phyloP scores from a whole-genome alignment of 2,797 vertebrate genomes.

The Acropternis orthonyx region DNA sequence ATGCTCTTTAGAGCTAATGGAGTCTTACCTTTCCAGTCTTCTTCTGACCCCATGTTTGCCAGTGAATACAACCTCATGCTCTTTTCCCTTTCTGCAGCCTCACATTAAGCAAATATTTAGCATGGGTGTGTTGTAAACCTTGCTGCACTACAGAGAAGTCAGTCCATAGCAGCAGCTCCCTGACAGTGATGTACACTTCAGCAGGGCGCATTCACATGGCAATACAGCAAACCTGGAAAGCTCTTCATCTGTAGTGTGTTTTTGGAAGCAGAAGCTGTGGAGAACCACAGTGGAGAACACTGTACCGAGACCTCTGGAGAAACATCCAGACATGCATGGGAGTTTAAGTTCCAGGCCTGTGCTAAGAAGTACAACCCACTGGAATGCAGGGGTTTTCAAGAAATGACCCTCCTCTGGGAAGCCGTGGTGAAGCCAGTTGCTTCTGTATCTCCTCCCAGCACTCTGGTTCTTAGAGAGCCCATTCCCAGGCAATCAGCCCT shows the following conservation, averaged over 20 bases:
- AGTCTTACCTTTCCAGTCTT: background rate
- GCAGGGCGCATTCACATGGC: background rate
- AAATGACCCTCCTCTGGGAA: background rate
- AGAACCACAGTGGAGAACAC: background rate
- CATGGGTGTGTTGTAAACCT: background rate
- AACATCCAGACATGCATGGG: fast-evolving
- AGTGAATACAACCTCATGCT: background rate
- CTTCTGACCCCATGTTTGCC: background rate
- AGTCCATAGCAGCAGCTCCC: background rate
- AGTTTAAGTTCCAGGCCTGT: background rate
- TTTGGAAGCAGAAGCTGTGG: background rate
- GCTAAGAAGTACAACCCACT: background rate
- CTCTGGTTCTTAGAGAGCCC: background rate
- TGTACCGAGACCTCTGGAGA: background rate
- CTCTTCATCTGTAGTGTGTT: background rate
- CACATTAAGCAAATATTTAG: constrained; percentile 20
- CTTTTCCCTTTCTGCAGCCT: background rate
- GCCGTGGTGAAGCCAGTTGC: background rate
- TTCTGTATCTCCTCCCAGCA: background rate
- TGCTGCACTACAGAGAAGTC: background rate
- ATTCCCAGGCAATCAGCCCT: background rate
- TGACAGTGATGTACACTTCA: background rate
- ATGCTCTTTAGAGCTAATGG: background rate
- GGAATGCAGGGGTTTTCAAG: background rate
- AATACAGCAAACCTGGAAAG: background rate